Evolutionary conservation across 2,113 vertebrate species (phyloP).

Genomic region (Rana temporaria): DNA sequence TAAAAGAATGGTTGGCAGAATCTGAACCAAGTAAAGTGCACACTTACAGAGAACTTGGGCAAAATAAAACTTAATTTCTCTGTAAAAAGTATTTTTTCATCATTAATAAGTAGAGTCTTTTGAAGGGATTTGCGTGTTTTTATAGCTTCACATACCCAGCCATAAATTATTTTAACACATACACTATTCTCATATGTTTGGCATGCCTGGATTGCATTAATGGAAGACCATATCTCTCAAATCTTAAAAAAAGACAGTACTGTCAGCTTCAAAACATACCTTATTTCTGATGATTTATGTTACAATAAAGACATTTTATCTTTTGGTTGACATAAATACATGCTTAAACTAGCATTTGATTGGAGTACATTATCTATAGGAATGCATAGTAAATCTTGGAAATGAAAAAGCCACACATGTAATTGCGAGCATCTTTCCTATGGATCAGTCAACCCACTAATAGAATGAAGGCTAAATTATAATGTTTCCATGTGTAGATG

Average conservation of each 20-base stretch:
- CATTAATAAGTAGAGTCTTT: neutral
- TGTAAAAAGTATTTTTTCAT: neutral
- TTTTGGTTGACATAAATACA: neutral
- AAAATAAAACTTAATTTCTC: no score
- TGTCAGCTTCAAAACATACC: conserved; percentile 25
- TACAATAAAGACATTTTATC: conserved; percentile 12
- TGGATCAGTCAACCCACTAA: conserved; percentile 7
- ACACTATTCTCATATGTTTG: neutral
- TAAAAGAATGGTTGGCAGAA: no score
- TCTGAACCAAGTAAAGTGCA: no score
- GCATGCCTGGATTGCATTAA: conserved; percentile 24
- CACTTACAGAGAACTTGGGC: no score
- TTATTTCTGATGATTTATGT: conserved; percentile 16
- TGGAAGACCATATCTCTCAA: conserved; percentile 25
- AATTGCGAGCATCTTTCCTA: conserved; percentile 19
- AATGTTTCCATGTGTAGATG: neutral
- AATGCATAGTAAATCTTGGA: neutral
- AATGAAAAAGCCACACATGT: neutral
- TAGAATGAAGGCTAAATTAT: neutral
- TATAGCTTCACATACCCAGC: conserved; percentile 4
- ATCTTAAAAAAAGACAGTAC: conserved; percentile 16
- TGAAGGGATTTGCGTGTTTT: neutral
- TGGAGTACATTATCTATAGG: conserved; percentile 33
- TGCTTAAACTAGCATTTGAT: conserved; percentile 42
- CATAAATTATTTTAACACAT: conserved; percentile 6